phyloP scores from a whole-genome alignment of 2,113 vertebrate species.

The Prunella fulvescens region DNA sequence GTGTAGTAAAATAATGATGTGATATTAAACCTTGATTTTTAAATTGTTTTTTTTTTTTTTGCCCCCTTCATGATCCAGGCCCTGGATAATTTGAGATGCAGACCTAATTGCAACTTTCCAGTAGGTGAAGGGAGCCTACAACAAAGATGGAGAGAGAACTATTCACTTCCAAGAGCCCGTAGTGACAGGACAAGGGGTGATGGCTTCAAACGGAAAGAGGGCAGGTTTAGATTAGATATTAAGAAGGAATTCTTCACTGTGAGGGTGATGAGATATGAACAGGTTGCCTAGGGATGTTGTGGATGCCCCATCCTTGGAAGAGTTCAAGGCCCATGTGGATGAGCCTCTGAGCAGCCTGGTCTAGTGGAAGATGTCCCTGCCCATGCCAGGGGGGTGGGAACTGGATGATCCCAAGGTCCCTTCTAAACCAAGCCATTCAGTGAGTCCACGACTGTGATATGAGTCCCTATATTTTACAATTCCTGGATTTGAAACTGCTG shows the following conservation, averaged over 20 bases:
- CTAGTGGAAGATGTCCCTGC: background rate
- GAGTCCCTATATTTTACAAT: background rate
- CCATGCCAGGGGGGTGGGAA: background rate
- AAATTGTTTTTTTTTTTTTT: background rate
- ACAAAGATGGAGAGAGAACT: background rate
- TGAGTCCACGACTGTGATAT: background rate
- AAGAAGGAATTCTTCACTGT: background rate
- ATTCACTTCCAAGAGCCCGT: fast-evolving
- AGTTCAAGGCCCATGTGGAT: fast-evolving
- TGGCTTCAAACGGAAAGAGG: background rate
- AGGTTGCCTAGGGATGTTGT: background rate
- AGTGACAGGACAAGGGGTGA: background rate
- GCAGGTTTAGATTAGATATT: background rate
- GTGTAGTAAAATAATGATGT: background rate
- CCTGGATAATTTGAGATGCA: background rate
- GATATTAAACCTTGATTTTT: background rate
- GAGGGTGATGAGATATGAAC: background rate
- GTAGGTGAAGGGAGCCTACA: background rate
- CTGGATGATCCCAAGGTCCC: background rate
- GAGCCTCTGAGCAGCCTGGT: background rate
- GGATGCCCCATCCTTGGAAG: background rate
- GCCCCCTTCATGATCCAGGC: background rate
- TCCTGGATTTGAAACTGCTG: background rate
- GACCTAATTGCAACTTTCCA: background rate
- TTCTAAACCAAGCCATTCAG: background rate